Evolutionary conservation across 35 echinoderm and acorn worm genomes (phyloP).

Genomic region (Stichopus chloronotus): DNA sequence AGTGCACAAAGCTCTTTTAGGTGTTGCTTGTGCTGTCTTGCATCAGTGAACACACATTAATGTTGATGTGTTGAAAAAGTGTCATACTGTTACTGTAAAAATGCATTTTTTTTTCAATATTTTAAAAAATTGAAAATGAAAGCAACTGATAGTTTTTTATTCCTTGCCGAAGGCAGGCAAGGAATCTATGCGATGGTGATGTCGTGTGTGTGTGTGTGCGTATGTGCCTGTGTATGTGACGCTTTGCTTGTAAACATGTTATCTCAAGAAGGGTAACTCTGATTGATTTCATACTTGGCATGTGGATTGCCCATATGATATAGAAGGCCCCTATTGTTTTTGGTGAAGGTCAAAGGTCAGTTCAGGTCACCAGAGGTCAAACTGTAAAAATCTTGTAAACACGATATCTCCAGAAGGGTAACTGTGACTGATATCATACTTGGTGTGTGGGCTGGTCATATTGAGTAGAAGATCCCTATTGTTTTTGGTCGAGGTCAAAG

Average conservation of each 20-base stretch:
- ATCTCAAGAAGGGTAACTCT: not conserved
- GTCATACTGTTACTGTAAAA: constrained; percentile 12
- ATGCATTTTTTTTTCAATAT: not conserved
- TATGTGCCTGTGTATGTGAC: too few species aligned
- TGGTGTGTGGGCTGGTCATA: too few species aligned
- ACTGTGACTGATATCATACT: too few species aligned
- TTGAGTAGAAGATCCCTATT: too few species aligned
- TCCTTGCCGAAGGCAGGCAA: too few species aligned
- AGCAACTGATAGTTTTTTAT: not conserved
- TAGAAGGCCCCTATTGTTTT: not conserved
- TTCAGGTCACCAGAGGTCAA: not conserved
- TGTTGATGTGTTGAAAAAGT: not conserved
- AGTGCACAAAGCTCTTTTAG: not conserved
- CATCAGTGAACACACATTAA: constrained; percentile 15
- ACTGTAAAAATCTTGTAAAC: too few species aligned
- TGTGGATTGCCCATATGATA: not conserved
- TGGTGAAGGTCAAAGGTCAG: not conserved
- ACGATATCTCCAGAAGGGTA: too few species aligned
- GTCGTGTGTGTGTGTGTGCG: too few species aligned
- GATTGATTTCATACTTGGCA: not conserved
- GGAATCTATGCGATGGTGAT: too few species aligned
- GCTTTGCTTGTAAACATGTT: not conserved
- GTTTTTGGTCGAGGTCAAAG: too few species aligned
- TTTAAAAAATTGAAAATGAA: not conserved
- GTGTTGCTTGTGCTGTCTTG: not conserved